Conservation (phyloP, 2,888 invertebrate species). For the Glaucopsyche alexis region DNA sequence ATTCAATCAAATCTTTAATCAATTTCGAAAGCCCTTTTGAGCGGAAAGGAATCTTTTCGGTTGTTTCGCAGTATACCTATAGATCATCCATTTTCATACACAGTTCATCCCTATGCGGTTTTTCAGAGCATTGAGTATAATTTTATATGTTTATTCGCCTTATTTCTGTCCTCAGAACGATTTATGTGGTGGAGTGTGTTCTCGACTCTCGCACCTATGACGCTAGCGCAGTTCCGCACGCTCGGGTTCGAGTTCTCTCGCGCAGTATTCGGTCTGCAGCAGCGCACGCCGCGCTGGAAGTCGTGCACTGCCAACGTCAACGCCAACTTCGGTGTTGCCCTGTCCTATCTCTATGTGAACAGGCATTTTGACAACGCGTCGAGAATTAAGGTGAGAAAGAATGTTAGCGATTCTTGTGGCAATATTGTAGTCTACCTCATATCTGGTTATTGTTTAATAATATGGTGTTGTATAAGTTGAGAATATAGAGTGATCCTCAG, state of each 20-base stretch:
- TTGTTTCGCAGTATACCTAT: too few relatives aligned
- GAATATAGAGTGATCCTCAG: too few relatives aligned
- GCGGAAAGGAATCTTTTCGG: too few relatives aligned
- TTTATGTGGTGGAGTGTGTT: slow-evolving; percentile 87
- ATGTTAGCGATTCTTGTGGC: background rate
- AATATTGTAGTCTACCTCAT: too few relatives aligned
- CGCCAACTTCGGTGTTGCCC: slow-evolving; percentile 83
- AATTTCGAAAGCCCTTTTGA: too few relatives aligned
- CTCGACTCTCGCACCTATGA: slow-evolving; percentile 82
- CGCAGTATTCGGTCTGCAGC: slow-evolving; percentile 82
- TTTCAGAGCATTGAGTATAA: too few relatives aligned
- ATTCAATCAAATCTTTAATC: too few relatives aligned
- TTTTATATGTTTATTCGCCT: background rate
- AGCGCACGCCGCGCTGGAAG: slow-evolving; percentile 83
- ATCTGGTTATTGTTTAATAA: too few relatives aligned
- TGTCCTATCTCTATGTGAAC: slow-evolving; percentile 83
- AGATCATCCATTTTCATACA: too few relatives aligned
- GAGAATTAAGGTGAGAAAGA: slow-evolving; percentile 74
- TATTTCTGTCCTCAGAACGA: slow-evolving; percentile 70
- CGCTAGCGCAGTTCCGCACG: slow-evolving; percentile 77
- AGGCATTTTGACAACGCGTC: slow-evolving; percentile 80
- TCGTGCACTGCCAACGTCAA: slow-evolving; percentile 82
- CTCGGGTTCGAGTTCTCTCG: slow-evolving; percentile 83
- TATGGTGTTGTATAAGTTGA: too few relatives aligned
- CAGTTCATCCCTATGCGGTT: too few relatives aligned